These are phyloP conservation scores for Hemitrygon akajei DNA, from an alignment of 2,797 vertebrate species.

Conservation along the genomic window DNA sequence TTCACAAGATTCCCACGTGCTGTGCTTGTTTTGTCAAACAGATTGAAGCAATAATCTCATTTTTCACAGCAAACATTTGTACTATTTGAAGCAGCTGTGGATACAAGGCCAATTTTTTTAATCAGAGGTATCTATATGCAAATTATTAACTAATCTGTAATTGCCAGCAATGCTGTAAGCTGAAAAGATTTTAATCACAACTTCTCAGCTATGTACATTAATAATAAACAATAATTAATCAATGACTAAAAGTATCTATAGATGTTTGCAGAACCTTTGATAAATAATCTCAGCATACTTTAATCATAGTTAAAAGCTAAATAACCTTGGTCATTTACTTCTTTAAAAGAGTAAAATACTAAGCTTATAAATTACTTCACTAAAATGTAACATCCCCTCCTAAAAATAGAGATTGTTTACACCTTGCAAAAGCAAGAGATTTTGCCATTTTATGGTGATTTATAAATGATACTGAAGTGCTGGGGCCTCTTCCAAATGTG, in stretches of 20 bases:
- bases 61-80: constrained; percentile 33
- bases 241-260: background rate
- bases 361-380: background rate
- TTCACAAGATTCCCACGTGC: constrained; percentile 31
- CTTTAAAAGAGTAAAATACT: background rate
- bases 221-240: background rate
- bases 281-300: background rate
- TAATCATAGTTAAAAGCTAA: background rate
- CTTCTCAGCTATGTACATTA: background rate
- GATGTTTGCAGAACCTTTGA: background rate
- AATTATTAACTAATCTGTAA: background rate
- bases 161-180: background rate
- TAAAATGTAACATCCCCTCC: background rate
- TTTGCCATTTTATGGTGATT: background rate
- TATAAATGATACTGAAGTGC: background rate
- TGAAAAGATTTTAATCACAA: background rate
- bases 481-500: background rate
- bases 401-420: background rate
- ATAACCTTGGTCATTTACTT: background rate
- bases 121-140: background rate
- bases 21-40: constrained; percentile 10
- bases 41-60: constrained; percentile 34
- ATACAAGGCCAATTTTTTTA: background rate
- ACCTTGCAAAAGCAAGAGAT: background rate
- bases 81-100: constrained; percentile 21